Conservation (phyloP, 2,888 invertebrate genomes). For the Agriopis leucophaearia region DNA sequence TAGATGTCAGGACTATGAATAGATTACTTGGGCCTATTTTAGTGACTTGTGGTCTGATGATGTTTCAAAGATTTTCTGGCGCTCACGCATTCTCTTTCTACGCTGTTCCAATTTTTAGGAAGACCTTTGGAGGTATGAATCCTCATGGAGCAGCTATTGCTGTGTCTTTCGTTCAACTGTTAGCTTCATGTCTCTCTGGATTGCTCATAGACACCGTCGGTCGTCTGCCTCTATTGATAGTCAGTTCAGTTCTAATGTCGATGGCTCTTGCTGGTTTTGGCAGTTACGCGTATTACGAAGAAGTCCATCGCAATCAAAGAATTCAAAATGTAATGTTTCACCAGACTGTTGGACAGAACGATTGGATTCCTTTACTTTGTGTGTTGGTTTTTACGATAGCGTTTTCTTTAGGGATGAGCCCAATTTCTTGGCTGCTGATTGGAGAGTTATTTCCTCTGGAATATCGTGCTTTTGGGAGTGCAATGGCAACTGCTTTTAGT, state of each 20-base stretch:
- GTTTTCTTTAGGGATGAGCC: slow-evolving; percentile 95
- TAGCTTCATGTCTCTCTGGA: slow-evolving; percentile 94
- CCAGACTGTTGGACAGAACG: slow-evolving; percentile 87
- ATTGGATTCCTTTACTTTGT: slow-evolving; percentile 94
- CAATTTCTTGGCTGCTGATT: slow-evolving; percentile 94
- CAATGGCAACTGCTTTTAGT: slow-evolving; percentile 94
- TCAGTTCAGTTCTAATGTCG: slow-evolving; percentile 94
- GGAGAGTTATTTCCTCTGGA: slow-evolving; percentile 94
- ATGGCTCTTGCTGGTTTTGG: slow-evolving; percentile 95
- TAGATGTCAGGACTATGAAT: slow-evolving; percentile 80
- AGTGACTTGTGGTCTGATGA: slow-evolving; percentile 95
- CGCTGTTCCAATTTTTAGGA: slow-evolving; percentile 94
- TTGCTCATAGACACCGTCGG: slow-evolving; percentile 95
- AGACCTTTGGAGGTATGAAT: slow-evolving; percentile 93
- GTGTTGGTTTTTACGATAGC: slow-evolving; percentile 94
- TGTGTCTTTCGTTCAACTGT: slow-evolving; percentile 93
- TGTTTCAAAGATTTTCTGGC: slow-evolving; percentile 94
- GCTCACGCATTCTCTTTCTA: slow-evolving; percentile 95
- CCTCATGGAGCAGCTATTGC: slow-evolving; percentile 94
- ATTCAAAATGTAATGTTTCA: slow-evolving; percentile 83
- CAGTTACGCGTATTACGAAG: slow-evolving; percentile 93
- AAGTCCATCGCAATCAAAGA: slow-evolving; percentile 86
- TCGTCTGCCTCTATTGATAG: slow-evolving; percentile 92
- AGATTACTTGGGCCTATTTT: slow-evolving; percentile 90
- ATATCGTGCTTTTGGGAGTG: slow-evolving; percentile 94